Conservation (phyloP, 2,113 vertebrate genomes). For the Poecilia latipinna region DNA sequence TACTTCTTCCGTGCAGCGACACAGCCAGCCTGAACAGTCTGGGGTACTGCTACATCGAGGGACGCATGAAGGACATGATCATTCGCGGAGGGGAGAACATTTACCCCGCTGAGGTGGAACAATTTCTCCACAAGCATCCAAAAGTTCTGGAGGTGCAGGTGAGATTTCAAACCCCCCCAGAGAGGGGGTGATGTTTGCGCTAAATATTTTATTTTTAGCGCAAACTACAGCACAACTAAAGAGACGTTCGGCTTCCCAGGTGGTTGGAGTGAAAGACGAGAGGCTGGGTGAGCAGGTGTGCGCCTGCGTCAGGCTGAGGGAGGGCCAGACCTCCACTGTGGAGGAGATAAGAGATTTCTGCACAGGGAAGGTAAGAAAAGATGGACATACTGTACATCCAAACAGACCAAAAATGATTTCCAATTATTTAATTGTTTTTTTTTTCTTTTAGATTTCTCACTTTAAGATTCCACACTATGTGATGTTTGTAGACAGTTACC, state of each 20-base stretch:
- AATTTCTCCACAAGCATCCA: slow-evolving; percentile 89
- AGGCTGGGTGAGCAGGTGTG: slow-evolving; percentile 94
- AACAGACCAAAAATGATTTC: neutral
- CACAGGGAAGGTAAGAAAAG: slow-evolving; percentile 86
- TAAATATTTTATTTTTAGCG: neutral
- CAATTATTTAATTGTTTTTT: neutral
- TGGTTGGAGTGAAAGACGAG: slow-evolving; percentile 91
- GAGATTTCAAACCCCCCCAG: slow-evolving; percentile 38
- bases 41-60: slow-evolving; percentile 92
- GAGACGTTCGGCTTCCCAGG: slow-evolving; percentile 72
- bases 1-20: slow-evolving; percentile 80
- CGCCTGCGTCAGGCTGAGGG: slow-evolving; percentile 86
- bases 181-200: neutral
- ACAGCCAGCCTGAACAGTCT: slow-evolving; percentile 82
- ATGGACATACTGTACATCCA: neutral
- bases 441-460: slow-evolving; percentile 84
- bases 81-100: slow-evolving; percentile 97
- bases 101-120: slow-evolving; percentile 91
- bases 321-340: slow-evolving; percentile 76
- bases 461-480: slow-evolving; percentile 93
- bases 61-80: slow-evolving; percentile 93
- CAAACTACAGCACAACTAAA: neutral
- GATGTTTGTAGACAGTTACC: slow-evolving; percentile 84
- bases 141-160: slow-evolving; percentile 92
- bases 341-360: slow-evolving; percentile 90